Base-by-base conservation (phyloP, 1,140 invertebrate species). In the Whitmania pigra region DNA sequence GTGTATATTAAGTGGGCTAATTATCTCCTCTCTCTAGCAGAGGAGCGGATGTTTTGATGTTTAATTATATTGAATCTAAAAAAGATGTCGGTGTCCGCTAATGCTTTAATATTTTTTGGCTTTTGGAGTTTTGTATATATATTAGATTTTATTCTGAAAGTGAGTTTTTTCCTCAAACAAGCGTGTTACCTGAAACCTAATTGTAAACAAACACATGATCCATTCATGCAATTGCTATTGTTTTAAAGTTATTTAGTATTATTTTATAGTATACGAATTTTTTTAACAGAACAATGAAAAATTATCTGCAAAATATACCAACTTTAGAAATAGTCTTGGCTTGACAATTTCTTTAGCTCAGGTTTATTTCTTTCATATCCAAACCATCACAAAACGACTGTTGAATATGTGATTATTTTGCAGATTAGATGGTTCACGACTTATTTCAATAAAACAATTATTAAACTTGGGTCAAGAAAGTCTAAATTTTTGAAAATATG, bases 371-470 rank as follows among this genome's bases (percentile, higher is more conserved):
- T 22, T 63, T 63, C 75, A 74, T 40, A 20, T 73, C 78, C 17
- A 69, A 77, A 60, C 71, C 57, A 20, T 81, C 79, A 67, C 74
- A 77, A 5, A 72, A 77, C 9, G 40, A 79, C 76, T 40, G 79
- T 80, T 13, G 68, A 80, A 27, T 77, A 75, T n/a, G 74, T 82
- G 0, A 79, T 78, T 17, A 74, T 80, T 18, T 78, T 78, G 72
- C 81, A 82, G 73, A 67, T 80, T 29, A 73, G 80, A 74, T 82
- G 81, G 81, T 82, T 81, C 72, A 78, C 80, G 0, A 78, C 77
- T 4, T 74, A 76, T 13, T 77, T 82, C 70, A 83, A 83, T 73
- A 76, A 80, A 11, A 74, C 77, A 20, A 81, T 83, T 76, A 69
- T 81, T 17, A 73, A 79, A 15, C 40, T 83, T 22, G 80, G 79